Percentiles rank a stretch among this genome's conserved stretches.
phyloP scores from a whole-genome alignment of 1,140 invertebrate genomes.

The Drosophila dunni region DNA sequence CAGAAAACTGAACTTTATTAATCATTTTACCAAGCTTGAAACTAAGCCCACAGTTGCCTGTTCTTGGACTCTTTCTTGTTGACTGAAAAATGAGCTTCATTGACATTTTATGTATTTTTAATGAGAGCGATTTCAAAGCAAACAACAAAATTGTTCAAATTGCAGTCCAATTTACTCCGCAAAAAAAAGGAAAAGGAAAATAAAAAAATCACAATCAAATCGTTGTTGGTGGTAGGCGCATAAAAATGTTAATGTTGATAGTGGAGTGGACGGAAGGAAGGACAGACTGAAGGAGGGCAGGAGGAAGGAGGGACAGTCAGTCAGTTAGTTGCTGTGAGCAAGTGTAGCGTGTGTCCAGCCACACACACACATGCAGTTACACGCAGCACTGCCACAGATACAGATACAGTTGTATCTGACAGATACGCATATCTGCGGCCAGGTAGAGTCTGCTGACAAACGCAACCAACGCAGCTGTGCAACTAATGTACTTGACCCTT shows the following conservation, averaged over 20 bases:
- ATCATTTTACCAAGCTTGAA: constrained; percentile 54
- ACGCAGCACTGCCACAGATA: neutral
- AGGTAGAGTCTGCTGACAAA: constrained; percentile 34
- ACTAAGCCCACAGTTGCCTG: constrained; percentile 20
- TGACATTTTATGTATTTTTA: constrained; percentile 66
- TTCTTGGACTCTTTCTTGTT: constrained; percentile 27
- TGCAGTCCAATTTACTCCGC: constrained; percentile 27
- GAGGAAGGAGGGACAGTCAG: neutral
- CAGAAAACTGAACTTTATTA: constrained; percentile 67
- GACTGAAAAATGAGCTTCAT: constrained; percentile 11
- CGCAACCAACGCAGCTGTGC: constrained; percentile 54
- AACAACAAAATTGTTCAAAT: constrained; percentile 47
- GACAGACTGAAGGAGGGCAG: constrained; percentile 6
- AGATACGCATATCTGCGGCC: constrained; percentile 31
- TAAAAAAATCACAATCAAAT: neutral
- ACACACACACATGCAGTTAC: constrained; percentile 33
- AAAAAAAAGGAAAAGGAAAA: neutral
- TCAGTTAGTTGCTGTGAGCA: constrained; percentile 33
- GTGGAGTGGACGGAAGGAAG: neutral
- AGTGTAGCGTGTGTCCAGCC: constrained; percentile 65
- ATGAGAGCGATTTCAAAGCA: constrained; percentile 52
- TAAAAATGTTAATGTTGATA: constrained; percentile 39
- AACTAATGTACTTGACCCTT: constrained; percentile 70
- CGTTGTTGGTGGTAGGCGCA: constrained; percentile 69
- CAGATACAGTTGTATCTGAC: constrained; percentile 73